Percentiles rank a stretch among this genome's conserved stretches.
Evolutionary conservation across 2,888 invertebrate species (phyloP).

Genomic region (Scaptomyza reducta): DNA sequence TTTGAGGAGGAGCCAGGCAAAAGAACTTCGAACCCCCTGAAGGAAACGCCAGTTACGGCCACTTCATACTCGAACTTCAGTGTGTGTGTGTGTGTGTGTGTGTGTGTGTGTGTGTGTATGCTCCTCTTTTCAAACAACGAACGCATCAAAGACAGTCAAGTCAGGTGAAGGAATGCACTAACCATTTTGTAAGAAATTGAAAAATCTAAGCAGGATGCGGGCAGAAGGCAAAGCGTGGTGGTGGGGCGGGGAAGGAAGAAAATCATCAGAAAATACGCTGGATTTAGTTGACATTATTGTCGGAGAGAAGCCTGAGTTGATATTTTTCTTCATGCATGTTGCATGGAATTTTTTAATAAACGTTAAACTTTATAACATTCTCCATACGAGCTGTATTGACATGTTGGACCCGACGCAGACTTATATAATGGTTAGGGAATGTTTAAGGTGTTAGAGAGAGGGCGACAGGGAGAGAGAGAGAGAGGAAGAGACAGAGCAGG

Average conservation of each 20-base stretch:
- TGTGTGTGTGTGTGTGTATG: constrained; percentile 1
- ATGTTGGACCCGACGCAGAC: background rate
- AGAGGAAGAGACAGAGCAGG: too few relatives aligned
- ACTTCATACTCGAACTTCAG: constrained; percentile 58
- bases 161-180: constrained; percentile 77
- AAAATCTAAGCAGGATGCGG: constrained; percentile 57
- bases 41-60: constrained; percentile 29
- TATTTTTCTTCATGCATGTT: constrained; percentile 43
- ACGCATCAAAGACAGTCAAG: constrained; percentile 77
- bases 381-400: constrained; percentile 39
- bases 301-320: constrained; percentile 32
- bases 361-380: constrained; percentile 80
- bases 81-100: background rate
- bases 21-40: constrained; percentile 25
- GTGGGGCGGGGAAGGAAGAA: constrained; percentile 16
- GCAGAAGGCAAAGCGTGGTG: too few relatives aligned
- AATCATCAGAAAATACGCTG: constrained; percentile 73
- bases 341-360: constrained; percentile 78
- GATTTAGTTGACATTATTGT: constrained; percentile 76
- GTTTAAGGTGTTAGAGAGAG: too few relatives aligned
- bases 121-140: constrained; percentile 19
- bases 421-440: too few relatives aligned
- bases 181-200: constrained; percentile 76
- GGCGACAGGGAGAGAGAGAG: too few relatives aligned
- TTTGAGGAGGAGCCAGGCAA: constrained; percentile 11